These are phyloP conservation scores for Criorhina ranunculi DNA, from an alignment of 2,888 invertebrate genomes.

Conservation along the genomic window DNA sequence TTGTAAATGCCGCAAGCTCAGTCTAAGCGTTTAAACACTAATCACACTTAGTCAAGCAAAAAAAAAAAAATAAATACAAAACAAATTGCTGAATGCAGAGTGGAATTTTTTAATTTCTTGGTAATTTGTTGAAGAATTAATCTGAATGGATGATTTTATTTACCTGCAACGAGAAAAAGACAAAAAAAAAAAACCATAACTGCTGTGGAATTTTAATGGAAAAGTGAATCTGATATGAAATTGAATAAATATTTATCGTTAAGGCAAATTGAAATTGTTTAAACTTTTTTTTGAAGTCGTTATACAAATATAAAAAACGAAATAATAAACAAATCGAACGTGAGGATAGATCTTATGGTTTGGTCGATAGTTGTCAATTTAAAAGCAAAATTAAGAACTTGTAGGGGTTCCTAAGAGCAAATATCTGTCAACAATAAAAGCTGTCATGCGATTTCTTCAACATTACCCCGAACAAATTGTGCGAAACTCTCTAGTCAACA, in stretches of 20 bases:
- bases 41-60: conserved; percentile 31
- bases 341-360: too few species aligned
- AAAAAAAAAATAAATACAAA: conserved; percentile 44
- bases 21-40: conserved; percentile 39
- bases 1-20: conserved; percentile 1
- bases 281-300: not conserved
- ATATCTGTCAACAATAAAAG: too few species aligned
- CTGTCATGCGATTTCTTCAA: too few species aligned
- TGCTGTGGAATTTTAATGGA: conserved; percentile 66
- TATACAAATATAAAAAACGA: too few species aligned
- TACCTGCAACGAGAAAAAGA: conserved; percentile 67
- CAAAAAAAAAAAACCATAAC: conserved; percentile 32
- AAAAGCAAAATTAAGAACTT: too few species aligned
- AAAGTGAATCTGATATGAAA: conserved; percentile 34
- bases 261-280: conserved; percentile 53
- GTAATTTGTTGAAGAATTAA: conserved; percentile 65
- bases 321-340: too few species aligned
- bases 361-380: too few species aligned
- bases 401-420: too few species aligned
- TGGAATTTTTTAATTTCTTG: conserved; percentile 73
- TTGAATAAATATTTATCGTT: conserved; percentile 26
- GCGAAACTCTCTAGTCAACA: too few species aligned
- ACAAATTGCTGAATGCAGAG: conserved; percentile 69
- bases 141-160: conserved; percentile 49
- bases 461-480: too few species aligned